Conservation (phyloP, 2,113 vertebrate species). For the Micronisus gabar region DNA sequence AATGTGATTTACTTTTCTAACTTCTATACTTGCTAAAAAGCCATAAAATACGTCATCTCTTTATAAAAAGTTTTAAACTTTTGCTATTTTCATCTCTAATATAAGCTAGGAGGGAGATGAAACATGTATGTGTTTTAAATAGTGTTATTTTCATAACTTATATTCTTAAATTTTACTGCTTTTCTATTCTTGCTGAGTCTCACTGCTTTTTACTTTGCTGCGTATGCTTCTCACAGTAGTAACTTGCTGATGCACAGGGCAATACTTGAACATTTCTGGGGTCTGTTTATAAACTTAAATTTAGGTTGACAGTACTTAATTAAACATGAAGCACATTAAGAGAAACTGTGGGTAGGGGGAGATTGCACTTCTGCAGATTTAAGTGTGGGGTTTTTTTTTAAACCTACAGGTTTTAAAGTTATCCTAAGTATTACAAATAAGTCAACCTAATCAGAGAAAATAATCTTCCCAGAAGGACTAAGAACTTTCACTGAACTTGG, state of each 20-base stretch:
- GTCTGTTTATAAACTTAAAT: neutral
- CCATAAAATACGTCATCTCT: neutral
- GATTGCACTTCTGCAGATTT: neutral
- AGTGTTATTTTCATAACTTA: neutral
- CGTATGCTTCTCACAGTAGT: neutral
- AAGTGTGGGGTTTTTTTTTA: neutral
- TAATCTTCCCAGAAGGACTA: neutral
- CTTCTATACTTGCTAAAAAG: neutral
- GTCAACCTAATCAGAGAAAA: neutral
- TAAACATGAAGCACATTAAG: neutral
- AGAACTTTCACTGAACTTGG: neutral
- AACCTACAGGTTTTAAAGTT: neutral
- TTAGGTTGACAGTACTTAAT: neutral
- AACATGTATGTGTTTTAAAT: neutral
- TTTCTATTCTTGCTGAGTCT: neutral
- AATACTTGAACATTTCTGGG: neutral
- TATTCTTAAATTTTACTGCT: neutral
- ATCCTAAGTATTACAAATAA: neutral
- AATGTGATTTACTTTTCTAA: neutral
- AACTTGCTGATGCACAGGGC: neutral
- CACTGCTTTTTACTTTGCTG: neutral
- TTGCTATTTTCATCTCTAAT: neutral
- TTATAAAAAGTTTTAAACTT: neutral
- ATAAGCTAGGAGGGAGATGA: neutral
- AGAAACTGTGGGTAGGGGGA: neutral